phyloP scores from a whole-genome alignment of 2,888 invertebrate genomes.

The Xanthorhoe designata region DNA sequence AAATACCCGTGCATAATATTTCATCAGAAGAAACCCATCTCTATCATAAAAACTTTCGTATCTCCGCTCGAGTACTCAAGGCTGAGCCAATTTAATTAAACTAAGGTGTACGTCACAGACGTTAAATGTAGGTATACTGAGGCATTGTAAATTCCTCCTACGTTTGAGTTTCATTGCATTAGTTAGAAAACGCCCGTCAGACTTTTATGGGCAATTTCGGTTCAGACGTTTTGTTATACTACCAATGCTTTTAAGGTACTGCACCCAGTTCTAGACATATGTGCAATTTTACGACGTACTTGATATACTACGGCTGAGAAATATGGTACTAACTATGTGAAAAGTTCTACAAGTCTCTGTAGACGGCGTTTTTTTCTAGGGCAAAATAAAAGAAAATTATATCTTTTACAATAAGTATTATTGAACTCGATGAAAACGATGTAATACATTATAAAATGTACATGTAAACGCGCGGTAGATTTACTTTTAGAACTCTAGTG shows the following conservation, averaged over 20 bases:
- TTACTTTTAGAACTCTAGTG: too few relatives aligned
- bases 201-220: conserved; percentile 86
- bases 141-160: conserved; percentile 82
- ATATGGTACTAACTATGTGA: conserved; percentile 39
- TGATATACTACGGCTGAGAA: conserved; percentile 73
- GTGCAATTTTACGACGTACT: conserved; percentile 79
- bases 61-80: neutral
- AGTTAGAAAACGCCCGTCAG: conserved; percentile 84
- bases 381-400: neutral
- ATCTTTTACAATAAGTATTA: too few relatives aligned
- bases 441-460: too few relatives aligned
- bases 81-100: conserved; percentile 80
- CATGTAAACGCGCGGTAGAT: too few relatives aligned
- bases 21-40: conserved; percentile 2
- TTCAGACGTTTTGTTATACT: conserved; percentile 86
- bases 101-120: conserved; percentile 79
- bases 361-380: neutral
- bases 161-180: conserved; percentile 85
- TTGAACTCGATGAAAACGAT: too few relatives aligned
- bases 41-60: neutral
- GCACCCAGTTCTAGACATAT: conserved; percentile 80
- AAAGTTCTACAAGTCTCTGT: conserved; percentile 20
- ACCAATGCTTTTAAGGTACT: conserved; percentile 86
- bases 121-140: conserved; percentile 81
- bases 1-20: too few relatives aligned